Base-by-base conservation (phyloP, 2,888 invertebrate species). In the Oxytorus armatus region DNA sequence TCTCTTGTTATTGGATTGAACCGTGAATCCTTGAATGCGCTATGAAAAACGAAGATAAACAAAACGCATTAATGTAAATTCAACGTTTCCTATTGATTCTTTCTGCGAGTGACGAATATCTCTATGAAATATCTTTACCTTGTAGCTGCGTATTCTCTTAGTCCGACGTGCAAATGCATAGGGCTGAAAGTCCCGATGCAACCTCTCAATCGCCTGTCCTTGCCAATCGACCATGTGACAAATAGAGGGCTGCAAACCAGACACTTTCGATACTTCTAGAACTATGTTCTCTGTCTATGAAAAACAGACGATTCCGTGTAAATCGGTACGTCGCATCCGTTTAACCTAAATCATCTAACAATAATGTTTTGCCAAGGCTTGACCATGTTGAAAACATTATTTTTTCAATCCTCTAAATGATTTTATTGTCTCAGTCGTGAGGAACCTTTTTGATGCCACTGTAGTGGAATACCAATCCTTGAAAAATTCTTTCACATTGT, bases 161-260 rank as follows among this genome's bases (percentile, higher is more conserved):
- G 95, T 82, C 99, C 98, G 90, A 96, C 95, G 92, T 99, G 98
- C 89, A 99, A 95, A 92, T 97, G 97, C 96, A 98, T 97, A 73
- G 98, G 97, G 92, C 97, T 98, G 92, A 99, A 99, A 61, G 99
- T 99, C 80, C 99, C 99, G 91, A 99, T 99, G 93, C 99, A 99
- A 65, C 99, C 99, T 84, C 99, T 95, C 82, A 99, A 94, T 84
- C 98, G 95, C 90, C 97, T 96, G 91, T 98, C 98, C 91, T 97
- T 96, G 68, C 99, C 99, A 91, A 98, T 98, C 93, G 98, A 97
- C 99, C 99, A 99, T 82, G 99, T 99, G 85, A 99, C 99, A 94
- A 99, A 99, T 90, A 99, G 94, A 73, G 99, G 99, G 93, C 98
- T 98, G 93, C 82, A 94, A 94, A 88, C 84, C 77, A 81, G 73